These are phyloP conservation scores for Helicoverpa zea DNA, from an alignment of 1,140 invertebrate genomes.

Conservation along the genomic window DNA sequence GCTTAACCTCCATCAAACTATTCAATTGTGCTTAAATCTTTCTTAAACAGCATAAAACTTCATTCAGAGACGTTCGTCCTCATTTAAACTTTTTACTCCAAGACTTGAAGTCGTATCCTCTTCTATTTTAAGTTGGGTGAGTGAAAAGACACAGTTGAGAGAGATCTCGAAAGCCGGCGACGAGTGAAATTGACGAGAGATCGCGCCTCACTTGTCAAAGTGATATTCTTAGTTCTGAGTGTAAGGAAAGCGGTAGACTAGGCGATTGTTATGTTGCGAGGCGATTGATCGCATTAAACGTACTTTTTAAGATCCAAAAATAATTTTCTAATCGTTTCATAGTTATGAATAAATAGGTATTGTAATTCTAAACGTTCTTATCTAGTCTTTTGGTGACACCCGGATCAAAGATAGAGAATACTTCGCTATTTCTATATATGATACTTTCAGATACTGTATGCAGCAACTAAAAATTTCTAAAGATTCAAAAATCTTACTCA, in stretches of 20 bases:
- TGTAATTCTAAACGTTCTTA: too few species aligned
- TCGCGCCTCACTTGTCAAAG: constrained; percentile 12
- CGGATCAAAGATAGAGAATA: too few species aligned
- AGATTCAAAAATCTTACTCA: too few species aligned
- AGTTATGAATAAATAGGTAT: background rate
- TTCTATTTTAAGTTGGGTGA: background rate
- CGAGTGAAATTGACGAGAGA: constrained; percentile 30
- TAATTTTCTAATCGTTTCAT: background rate
- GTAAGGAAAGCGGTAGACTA: background rate
- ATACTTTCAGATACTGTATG: too few species aligned
- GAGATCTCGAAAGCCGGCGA: background rate
- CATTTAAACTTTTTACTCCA: background rate
- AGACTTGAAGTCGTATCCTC: background rate
- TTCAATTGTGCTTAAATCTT: background rate
- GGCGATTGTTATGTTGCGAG: background rate
- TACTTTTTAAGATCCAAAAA: background rate
- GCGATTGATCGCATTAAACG: background rate
- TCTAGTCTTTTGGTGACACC: too few species aligned
- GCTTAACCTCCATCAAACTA: too few species aligned
- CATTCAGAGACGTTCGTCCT: background rate
- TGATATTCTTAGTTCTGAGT: background rate
- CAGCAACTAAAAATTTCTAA: too few species aligned
- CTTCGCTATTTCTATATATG: too few species aligned
- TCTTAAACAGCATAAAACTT: background rate
- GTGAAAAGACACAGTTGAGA: constrained; percentile 4